phyloP scores from a whole-genome alignment of 2,797 vertebrate genomes.

The Sebastes goodei region DNA sequence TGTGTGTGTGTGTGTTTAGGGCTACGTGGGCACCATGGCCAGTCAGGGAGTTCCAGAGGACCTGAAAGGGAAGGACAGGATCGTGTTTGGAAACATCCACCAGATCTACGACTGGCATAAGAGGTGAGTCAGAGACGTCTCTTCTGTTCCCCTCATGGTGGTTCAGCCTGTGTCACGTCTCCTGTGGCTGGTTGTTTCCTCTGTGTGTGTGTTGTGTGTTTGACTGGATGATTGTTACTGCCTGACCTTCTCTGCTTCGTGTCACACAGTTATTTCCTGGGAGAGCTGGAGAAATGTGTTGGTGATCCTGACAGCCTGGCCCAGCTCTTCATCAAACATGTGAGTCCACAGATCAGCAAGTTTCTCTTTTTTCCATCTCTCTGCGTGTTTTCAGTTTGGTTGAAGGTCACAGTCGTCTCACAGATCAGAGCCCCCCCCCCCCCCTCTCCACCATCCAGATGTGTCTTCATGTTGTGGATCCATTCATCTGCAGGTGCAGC shows the following conservation, averaged over 20 bases:
- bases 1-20: conserved; percentile 74
- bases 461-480: conserved; percentile 28
- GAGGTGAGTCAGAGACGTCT: conserved; percentile 85
- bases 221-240: conserved; percentile 4
- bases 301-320: conserved; percentile 93
- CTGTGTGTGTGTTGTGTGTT: conserved; percentile 1
- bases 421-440: neutral
- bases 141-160: neutral
- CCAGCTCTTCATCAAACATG: conserved; percentile 94
- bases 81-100: conserved; percentile 97
- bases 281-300: conserved; percentile 96
- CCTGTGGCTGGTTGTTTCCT: conserved; percentile 16
- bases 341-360: conserved; percentile 77
- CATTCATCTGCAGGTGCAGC: conserved; percentile 31
- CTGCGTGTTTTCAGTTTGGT: conserved; percentile 18
- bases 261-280: conserved; percentile 93
- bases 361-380: neutral
- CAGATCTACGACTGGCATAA: conserved; percentile 99
- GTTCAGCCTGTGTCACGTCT: conserved; percentile 10
- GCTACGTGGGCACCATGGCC: conserved; percentile 95
- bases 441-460: conserved; percentile 42
- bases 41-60: conserved; percentile 93
- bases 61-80: conserved; percentile 97
- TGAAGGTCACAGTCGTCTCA: conserved; percentile 11
- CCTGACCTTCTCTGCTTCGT: conserved; percentile 43